A percentile compares a stretch with the other conserved stretches of the same genome.
Conservation (phyloP, 2,797 vertebrate species). For the Adrianichthys oophorus region DNA sequence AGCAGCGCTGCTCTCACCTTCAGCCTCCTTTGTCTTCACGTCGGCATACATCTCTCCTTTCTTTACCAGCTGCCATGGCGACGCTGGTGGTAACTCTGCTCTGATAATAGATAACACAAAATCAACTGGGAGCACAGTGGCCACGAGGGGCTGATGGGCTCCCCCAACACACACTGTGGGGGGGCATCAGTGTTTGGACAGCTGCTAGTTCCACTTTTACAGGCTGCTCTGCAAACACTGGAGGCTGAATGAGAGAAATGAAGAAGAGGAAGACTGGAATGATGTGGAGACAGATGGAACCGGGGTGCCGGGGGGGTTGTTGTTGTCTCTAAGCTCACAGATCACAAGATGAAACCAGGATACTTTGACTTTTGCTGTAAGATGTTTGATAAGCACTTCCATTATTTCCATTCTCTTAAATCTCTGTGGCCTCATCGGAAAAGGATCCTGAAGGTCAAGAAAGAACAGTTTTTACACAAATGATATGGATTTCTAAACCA, state of each 20-base stretch:
- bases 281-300: no score
- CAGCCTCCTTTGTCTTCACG: background rate
- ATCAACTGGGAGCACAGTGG: constrained; percentile 37
- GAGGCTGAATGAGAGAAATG: constrained; percentile 46
- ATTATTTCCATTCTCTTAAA: no score
- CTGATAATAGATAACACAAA: constrained; percentile 43
- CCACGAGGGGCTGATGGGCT: constrained; percentile 7
- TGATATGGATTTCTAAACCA: no score
- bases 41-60: background rate
- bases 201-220: constrained; percentile 77
- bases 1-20: constrained; percentile 1
- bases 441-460: no score
- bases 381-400: no score
- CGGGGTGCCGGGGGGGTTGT: no score
- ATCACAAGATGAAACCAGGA: no score
- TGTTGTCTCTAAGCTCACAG: no score
- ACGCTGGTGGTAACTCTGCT: constrained; percentile 34
- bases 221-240: constrained; percentile 71
- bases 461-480: no score
- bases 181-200: constrained; percentile 73
- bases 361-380: no score
- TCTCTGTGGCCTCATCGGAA: no score
- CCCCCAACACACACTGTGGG: constrained; percentile 21
- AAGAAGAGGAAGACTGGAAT: constrained; percentile 9
- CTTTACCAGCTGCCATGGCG: constrained; percentile 44